Conservation (phyloP, 2,888 invertebrate species). For the Sclerodermus sp. region DNA sequence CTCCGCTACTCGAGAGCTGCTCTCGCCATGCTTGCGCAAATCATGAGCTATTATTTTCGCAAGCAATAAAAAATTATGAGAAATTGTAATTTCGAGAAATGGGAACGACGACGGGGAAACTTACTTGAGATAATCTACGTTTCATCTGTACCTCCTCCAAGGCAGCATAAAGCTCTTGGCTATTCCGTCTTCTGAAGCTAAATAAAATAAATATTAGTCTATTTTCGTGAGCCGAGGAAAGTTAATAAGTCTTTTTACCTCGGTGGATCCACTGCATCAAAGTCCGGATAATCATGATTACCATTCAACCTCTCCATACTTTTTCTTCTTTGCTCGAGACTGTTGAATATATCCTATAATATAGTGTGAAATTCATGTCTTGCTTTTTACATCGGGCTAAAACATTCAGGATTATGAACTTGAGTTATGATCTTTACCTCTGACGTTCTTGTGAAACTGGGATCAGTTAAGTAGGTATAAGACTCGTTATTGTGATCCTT, state of each 20-base stretch:
- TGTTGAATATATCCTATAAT: slow-evolving; percentile 52
- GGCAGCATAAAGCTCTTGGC: slow-evolving; percentile 45
- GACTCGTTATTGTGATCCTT: slow-evolving; percentile 45
- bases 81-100: no score
- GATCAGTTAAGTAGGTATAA: slow-evolving; percentile 45
- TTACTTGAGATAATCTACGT: slow-evolving; percentile 44
- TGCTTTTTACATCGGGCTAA: background rate
- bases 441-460: slow-evolving; percentile 53
- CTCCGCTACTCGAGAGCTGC: no score
- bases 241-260: slow-evolving; percentile 28
- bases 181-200: slow-evolving; percentile 36
- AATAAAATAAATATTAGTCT: no score
- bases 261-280: slow-evolving; percentile 33
- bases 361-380: background rate
- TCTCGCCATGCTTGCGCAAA: no score
- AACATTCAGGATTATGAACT: background rate
- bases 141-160: slow-evolving; percentile 47
- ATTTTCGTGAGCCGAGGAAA: background rate
- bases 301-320: slow-evolving; percentile 51
- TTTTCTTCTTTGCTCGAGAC: slow-evolving; percentile 49
- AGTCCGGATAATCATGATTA: slow-evolving; percentile 43
- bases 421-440: slow-evolving; percentile 37
- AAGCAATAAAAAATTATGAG: background rate
- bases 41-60: background rate
- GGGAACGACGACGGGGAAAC: no score